Evolutionary conservation across 2,888 invertebrate genomes (phyloP), one percentile per base, ranked within the genome.

Genomic region (Sylvicola fuscatus): DNA sequence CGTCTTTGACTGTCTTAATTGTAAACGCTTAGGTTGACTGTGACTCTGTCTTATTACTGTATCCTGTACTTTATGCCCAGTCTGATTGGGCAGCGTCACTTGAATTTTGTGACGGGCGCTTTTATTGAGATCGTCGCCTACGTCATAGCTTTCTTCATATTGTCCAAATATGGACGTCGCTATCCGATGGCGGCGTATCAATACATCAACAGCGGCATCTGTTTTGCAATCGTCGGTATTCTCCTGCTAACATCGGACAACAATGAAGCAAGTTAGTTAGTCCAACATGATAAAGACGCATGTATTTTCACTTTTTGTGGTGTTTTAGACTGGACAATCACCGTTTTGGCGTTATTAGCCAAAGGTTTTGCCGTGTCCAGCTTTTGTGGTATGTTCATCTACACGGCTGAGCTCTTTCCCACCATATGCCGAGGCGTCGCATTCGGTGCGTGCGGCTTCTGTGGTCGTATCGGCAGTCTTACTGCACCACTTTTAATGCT

Each of bases 91-190:
- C 57, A 64, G 43, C 52, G 60, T n/a, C 64, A 65, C 45, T 43
- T 61, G 10, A 62, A 58, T 41, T 59, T 65, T 40, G 53, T 60
- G 11, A 46, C 62, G n/a, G 58, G 62, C 34, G 63, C 60, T 5
- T 46, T 47, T n/a, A 50, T 63, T 34, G 66, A 67, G 47, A 45
- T 62, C 27, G 46, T 51, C 2, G 54, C 60, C 12, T 63, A 62
- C 38, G 42, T 51, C 14, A 38, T 56, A 37, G 47, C 52, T 13
- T 60, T 54, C 39, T 51, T 58, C 26, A 40, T 54, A 32, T 40
- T 58, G 13, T 50, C 48, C 37, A 54, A 53, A 42, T 55, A 58
- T 42, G 64, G 64, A 2, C 50, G 64, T 32, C 52, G 60, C 35
- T 43, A 51, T 21, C 60, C 63, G 0, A 49, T 65, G 42, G 45